Conservation (phyloP, 2,888 invertebrate genomes). For the Cephonodes hylas region DNA sequence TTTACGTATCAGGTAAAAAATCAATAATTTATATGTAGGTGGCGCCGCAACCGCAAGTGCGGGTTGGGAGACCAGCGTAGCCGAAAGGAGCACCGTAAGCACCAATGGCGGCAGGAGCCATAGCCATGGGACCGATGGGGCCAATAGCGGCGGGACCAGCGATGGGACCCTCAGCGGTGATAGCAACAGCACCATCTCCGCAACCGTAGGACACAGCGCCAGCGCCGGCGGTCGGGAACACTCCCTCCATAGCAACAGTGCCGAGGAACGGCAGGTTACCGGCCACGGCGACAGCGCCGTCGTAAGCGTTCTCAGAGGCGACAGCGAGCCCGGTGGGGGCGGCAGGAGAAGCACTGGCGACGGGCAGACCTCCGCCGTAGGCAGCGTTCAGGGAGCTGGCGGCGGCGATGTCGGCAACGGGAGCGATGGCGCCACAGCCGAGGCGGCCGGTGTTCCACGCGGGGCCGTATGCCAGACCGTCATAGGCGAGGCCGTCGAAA, state of each 20-base stretch:
- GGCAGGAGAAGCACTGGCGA: constrained; percentile 38
- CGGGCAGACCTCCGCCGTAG: constrained; percentile 22
- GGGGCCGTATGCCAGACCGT: neutral
- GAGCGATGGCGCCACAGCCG: constrained; percentile 19
- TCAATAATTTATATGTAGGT: neutral
- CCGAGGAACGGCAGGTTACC: constrained; percentile 17
- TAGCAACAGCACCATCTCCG: constrained; percentile 12
- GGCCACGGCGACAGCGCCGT: constrained; percentile 15
- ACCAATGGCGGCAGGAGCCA: neutral
- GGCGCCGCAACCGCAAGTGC: constrained; percentile 7
- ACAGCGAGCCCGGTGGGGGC: constrained; percentile 38
- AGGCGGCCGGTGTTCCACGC: constrained; percentile 5
- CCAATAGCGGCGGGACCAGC: neutral
- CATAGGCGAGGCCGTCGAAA: constrained; percentile 13
- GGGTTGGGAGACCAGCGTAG: neutral
- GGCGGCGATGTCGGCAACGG: constrained; percentile 24
- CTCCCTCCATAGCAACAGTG: constrained; percentile 11
- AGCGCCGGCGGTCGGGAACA: constrained; percentile 18
- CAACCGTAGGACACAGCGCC: constrained; percentile 18
- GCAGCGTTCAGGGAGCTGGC: neutral
- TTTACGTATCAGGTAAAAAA: neutral
- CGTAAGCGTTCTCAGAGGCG: constrained; percentile 24
- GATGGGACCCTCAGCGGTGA: constrained; percentile 15
- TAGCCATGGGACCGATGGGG: constrained; percentile 1
- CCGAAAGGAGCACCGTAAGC: neutral